Evolutionary conservation across 1,140 invertebrate genomes (phyloP).

Genomic region (Philopotamus ludificatus): DNA sequence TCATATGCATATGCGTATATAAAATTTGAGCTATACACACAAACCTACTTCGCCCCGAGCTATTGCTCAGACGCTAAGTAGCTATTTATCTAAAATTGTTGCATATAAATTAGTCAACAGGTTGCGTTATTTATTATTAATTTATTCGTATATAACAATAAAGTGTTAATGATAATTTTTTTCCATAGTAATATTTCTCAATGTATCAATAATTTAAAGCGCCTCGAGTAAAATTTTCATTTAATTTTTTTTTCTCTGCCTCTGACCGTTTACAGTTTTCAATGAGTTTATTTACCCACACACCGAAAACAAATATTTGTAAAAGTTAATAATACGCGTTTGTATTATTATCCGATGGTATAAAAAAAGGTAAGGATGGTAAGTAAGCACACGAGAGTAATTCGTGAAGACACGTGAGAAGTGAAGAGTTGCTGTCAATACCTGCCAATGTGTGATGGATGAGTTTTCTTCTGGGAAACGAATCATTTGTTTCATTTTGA

Average conservation of each 20-base stretch:
- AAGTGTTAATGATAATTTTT: background rate
- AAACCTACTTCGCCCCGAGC: conserved; percentile 11
- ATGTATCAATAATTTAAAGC: background rate
- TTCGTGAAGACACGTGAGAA: conserved; percentile 14
- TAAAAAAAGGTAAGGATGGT: too few relatives aligned
- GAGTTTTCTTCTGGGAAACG: conserved; percentile 20
- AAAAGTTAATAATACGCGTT: background rate
- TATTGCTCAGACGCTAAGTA: conserved; percentile 15
- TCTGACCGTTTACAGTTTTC: too few relatives aligned
- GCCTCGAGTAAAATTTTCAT: background rate
- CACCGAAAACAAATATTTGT: background rate
- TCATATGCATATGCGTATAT: background rate
- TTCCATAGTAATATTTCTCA: background rate
- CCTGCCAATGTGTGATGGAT: conserved; percentile 17
- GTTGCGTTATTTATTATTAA: conserved; percentile 9
- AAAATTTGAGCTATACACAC: background rate
- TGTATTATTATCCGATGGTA: background rate
- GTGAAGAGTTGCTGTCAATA: conserved; percentile 19
- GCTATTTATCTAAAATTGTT: conserved; percentile 28
- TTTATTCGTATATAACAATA: conserved; percentile 12
- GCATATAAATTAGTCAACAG: conserved; percentile 30
- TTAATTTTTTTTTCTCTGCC: background rate
- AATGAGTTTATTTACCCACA: background rate
- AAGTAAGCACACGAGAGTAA: conserved; percentile 7
- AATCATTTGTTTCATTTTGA: conserved; percentile 5